These are phyloP conservation scores for Ceratosolen solmsi DNA, from an alignment of 1,140 invertebrate species.

Conservation along the genomic window DNA sequence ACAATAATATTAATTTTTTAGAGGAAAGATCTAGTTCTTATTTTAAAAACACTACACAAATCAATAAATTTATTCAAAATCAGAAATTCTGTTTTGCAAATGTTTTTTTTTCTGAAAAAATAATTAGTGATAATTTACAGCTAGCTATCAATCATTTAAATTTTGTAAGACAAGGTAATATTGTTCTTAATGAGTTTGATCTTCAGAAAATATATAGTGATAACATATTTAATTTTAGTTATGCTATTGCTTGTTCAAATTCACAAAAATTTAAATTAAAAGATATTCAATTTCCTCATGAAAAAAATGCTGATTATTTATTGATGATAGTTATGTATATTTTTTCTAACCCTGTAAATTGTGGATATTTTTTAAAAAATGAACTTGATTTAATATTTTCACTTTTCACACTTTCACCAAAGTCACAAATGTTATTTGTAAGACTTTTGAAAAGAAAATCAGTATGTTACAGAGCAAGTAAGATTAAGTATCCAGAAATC, in stretches of 20 bases:
- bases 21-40: too few species aligned
- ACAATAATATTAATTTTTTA: too few species aligned
- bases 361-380: conserved; percentile 62
- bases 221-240: conserved; percentile 52
- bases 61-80: neutral
- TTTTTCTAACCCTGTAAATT: conserved; percentile 63
- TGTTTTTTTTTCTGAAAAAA: conserved; percentile 46
- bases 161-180: conserved; percentile 56
- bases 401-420: conserved; percentile 54
- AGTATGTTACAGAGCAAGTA: conserved; percentile 56
- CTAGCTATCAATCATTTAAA: conserved; percentile 62
- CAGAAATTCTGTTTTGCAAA: conserved; percentile 34
- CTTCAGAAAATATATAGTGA: conserved; percentile 60
- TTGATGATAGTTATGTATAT: conserved; percentile 58
- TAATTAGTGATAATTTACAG: conserved; percentile 41
- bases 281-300: conserved; percentile 56
- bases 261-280: conserved; percentile 56
- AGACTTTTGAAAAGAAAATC: conserved; percentile 63
- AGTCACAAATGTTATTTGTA: conserved; percentile 62
- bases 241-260: conserved; percentile 43
- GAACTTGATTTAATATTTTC: conserved; percentile 63
- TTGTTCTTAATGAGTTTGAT: conserved; percentile 59
- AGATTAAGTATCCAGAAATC: conserved; percentile 58
- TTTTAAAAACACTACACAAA: too few species aligned
- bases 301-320: conserved; percentile 59